Conservation (phyloP, 2,113 vertebrate genomes). For the Patagioenas fasciata region DNA sequence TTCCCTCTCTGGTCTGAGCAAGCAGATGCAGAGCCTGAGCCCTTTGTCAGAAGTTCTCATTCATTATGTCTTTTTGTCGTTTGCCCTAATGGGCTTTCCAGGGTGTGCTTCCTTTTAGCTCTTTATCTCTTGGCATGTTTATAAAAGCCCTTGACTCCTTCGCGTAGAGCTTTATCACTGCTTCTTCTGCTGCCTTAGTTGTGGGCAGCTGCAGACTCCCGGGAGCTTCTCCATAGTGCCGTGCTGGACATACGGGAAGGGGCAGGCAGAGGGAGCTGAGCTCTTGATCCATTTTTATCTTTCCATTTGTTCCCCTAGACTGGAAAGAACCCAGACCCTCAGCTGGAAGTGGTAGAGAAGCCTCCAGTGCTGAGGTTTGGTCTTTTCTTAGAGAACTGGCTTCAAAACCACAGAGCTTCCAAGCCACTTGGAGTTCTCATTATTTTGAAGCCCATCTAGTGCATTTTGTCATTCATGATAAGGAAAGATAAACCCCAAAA, state of each 20-base stretch:
- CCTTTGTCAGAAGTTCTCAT: background rate
- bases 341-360: background rate
- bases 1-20: background rate
- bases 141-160: background rate
- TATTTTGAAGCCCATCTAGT: background rate
- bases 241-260: rapidly evolving
- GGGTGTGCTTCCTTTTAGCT: background rate
- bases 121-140: background rate
- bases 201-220: background rate
- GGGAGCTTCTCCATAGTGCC: background rate
- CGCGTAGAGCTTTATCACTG: background rate
- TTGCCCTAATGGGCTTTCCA: background rate
- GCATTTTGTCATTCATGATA: background rate
- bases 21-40: background rate
- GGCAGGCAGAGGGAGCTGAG: background rate
- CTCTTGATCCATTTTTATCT: background rate
- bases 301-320: background rate
- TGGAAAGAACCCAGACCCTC: background rate
- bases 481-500: background rate
- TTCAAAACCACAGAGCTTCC: background rate
- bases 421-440: background rate
- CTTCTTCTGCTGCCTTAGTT: background rate
- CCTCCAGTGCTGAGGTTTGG: background rate
- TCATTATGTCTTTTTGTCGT: background rate
- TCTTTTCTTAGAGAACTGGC: background rate